Base-by-base conservation (phyloP, 2,797 vertebrate genomes). In the Falco cherrug region DNA sequence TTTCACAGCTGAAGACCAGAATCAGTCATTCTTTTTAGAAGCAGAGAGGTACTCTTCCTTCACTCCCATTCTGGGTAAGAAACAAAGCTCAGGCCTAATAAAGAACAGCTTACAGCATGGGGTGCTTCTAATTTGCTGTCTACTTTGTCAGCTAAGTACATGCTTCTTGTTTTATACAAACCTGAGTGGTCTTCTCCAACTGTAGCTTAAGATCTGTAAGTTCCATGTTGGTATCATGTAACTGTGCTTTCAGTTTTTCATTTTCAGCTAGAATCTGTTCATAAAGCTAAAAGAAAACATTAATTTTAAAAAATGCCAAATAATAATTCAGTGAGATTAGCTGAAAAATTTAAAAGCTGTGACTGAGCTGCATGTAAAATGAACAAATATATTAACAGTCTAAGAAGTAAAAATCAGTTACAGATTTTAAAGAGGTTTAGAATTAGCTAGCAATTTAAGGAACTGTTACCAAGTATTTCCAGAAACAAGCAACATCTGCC, bases 211-310 rank as follows among this genome's bases (percentile, higher is more conserved):
- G 98, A 95, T 99, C 99, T 28, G 99, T 98, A 97, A 99, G 98
- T 97, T 99, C 99, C 98, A 99, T 98, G 96, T 99, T 99, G 50
- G 99, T 99, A 97, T 99, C 99, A 74, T 99, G 99, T 98, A 99
- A 98, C 98, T 99, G 99, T 86, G 99, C 98, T 98, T 99, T 99
- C 96, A 99, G 98, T 97, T 99, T 99, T 97, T 99, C 99, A 81
- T 99, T 99, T 98, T 99, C 99, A 95, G 99, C 98, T 97, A 99
- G 97, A 97, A 99, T 99, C 98, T 99, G 99, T 98, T 99, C 99
- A 97, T 99, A 99, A 98, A 99, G 99, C 99, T 99, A 95, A 65
- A 69, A 97, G 54, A 97, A 96, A 90, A 96, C n/a, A 81, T 12
- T 79, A 0, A 21, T 91, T 81, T 87, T 57, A 45, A 86, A 84